Evolutionary conservation across 2,888 invertebrate genomes (phyloP).

Genomic region (Lacanobia wlatinum): DNA sequence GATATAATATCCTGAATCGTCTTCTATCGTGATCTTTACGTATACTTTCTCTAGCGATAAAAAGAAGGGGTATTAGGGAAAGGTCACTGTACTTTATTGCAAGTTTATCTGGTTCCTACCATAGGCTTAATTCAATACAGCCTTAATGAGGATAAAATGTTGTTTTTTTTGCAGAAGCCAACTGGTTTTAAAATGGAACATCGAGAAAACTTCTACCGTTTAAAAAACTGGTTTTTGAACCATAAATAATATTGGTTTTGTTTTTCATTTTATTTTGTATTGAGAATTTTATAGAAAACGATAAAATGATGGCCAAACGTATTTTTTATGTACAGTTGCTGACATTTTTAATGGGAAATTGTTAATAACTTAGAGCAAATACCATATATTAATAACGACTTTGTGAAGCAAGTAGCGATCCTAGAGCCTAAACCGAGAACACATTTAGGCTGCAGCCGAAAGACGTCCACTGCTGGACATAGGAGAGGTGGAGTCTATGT

Average conservation of each 20-base stretch:
- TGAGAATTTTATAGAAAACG: background rate
- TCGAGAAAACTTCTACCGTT: constrained; percentile 11
- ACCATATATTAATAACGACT: too few species aligned
- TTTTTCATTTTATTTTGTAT: background rate
- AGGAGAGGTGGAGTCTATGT: too few species aligned
- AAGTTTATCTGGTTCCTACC: too few species aligned
- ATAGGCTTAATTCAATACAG: background rate
- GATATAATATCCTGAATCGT: too few species aligned
- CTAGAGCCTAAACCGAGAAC: too few species aligned
- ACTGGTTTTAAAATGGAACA: constrained; percentile 37
- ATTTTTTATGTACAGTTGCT: background rate
- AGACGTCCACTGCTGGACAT: too few species aligned
- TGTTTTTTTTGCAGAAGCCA: background rate
- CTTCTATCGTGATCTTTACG: too few species aligned
- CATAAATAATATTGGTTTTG: background rate
- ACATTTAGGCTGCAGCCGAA: too few species aligned
- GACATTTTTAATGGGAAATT: background rate
- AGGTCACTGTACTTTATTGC: too few species aligned
- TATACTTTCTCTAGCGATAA: too few species aligned
- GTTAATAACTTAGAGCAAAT: background rate
- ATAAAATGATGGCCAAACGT: background rate
- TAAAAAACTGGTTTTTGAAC: constrained; percentile 25
- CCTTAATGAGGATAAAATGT: background rate
- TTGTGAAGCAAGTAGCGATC: background rate
- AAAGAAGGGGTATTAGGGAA: too few species aligned